Evolutionary conservation across 2,888 invertebrate species (phyloP), one percentile per base, ranked within the genome.

Genomic region (Clostera curtula): DNA sequence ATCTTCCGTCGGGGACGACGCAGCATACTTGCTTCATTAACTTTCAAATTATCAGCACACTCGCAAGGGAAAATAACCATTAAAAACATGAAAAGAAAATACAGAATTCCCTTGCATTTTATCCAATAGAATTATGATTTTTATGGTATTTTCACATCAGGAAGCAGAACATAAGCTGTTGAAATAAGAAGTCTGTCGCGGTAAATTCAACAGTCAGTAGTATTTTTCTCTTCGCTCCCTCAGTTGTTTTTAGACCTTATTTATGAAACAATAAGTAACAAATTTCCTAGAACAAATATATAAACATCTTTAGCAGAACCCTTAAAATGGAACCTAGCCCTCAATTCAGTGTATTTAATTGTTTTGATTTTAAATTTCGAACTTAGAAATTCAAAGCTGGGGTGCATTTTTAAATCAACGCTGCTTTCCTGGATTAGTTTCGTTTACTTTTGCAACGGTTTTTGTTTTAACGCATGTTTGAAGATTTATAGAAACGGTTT

Each of bases 1-100:
- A 60, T 70, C 70, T 71, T 74, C 70, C 71, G 62, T 51, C 59
- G 63, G 66, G 70, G 73, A 72, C 68, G 67, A 63, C 59, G 56
- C 62, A 65, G 64, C 61, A 55, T 56, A 60, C 61, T 64, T 63
- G 76, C 73, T 82, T 82, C 82, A 82, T 83, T 82, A 79, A 80
- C 67, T 72, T 51, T 56, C 66, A 76, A 80, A 83, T 82, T 79
- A 80, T 79, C 75, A 71, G 67, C 71, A 69, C 71, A 69, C 66
- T 67, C 65, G 51, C 76, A 76, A 62, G 61, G 63, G 38, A 73
- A 77, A 73, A 66, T 69, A 66, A 68, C 61, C 74, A 61, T 66
- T 76, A 70, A 55, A 46, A 40, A 41, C 49, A 47, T 39, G 46
- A 43, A 33, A 38, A 40, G 52, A 54, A 62, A 56, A 42, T 44